Conservation (phyloP, 2,113 vertebrate species). For the Rhabdomys dilectus region DNA sequence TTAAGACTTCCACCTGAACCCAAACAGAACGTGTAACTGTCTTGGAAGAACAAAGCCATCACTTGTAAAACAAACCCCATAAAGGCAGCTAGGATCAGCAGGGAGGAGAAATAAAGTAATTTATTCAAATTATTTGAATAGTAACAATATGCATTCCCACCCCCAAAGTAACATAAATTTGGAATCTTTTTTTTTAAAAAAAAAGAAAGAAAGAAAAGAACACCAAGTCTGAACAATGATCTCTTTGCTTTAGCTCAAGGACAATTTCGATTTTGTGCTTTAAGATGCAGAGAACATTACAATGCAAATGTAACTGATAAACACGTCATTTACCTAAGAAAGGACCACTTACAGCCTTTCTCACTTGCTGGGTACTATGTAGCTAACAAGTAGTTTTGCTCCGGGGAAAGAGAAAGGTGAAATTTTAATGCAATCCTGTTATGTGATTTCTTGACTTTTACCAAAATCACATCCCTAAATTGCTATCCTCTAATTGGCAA, state of each 20-base stretch:
- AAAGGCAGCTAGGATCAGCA: slow-evolving; percentile 76
- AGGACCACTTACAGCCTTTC: background rate
- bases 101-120: slow-evolving; percentile 76
- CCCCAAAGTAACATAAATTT: slow-evolving; percentile 58
- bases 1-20: slow-evolving; percentile 76
- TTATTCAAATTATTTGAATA: slow-evolving; percentile 77
- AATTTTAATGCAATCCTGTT: background rate
- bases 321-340: slow-evolving; percentile 56
- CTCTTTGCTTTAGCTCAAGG: slow-evolving; percentile 51
- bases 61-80: slow-evolving; percentile 72
- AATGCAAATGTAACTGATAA: slow-evolving; percentile 54
- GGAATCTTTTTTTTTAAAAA: slow-evolving; percentile 1
- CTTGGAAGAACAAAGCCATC: slow-evolving; percentile 82
- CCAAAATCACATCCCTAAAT: background rate
- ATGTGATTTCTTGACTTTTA: slow-evolving; percentile 22
- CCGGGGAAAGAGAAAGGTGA: slow-evolving; percentile 17
- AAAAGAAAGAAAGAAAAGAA: background rate
- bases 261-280: slow-evolving; percentile 63
- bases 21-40: slow-evolving; percentile 76
- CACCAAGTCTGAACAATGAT: slow-evolving; percentile 53
- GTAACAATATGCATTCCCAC: slow-evolving; percentile 13
- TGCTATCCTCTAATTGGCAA: slow-evolving; percentile 5
- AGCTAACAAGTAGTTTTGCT: background rate
- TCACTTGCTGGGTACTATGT: slow-evolving; percentile 21
- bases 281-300: slow-evolving; percentile 44